A percentile compares a stretch with the other conserved stretches of the same genome.
phyloP scores from a whole-genome alignment of 1,140 invertebrate species.

The Sycobia sp. region DNA sequence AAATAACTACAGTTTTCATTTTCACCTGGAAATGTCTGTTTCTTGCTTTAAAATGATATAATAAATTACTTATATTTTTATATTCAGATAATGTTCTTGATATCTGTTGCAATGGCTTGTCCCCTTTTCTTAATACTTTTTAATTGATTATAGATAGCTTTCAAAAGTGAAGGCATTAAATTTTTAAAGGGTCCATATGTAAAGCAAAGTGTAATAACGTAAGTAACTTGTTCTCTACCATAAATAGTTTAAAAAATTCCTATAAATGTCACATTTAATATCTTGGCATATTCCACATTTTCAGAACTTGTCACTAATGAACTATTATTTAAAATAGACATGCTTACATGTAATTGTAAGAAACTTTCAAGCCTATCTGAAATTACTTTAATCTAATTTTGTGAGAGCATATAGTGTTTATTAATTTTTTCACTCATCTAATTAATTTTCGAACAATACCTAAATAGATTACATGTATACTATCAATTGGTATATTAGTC shows the following conservation, averaged over 20 bases:
- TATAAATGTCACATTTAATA: constrained; percentile 36
- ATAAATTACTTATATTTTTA: too few relatives aligned
- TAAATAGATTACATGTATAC: background rate
- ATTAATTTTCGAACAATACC: background rate
- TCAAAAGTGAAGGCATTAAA: constrained; percentile 9
- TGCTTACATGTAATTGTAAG: constrained; percentile 1
- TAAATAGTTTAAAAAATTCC: constrained; percentile 31
- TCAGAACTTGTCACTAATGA: constrained; percentile 5
- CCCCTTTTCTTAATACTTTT: constrained; percentile 5
- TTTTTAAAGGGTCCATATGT: constrained; percentile 36
- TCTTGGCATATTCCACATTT: constrained; percentile 27
- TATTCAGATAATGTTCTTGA: constrained; percentile 11
- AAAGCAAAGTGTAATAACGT: constrained; percentile 26
- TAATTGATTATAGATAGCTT: constrained; percentile 4
- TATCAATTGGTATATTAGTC: background rate
- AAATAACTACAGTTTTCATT: background rate
- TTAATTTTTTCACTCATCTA: background rate
- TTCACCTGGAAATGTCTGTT: background rate
- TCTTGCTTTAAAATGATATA: background rate
- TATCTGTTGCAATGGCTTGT: constrained; percentile 5
- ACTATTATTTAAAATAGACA: background rate
- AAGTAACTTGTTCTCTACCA: constrained; percentile 20
- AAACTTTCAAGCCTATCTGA: constrained; percentile 4
- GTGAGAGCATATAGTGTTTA: background rate
- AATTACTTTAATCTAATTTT: background rate